Conservation (phyloP, 2,888 invertebrate genomes). For the Lumbricus terrestris region DNA sequence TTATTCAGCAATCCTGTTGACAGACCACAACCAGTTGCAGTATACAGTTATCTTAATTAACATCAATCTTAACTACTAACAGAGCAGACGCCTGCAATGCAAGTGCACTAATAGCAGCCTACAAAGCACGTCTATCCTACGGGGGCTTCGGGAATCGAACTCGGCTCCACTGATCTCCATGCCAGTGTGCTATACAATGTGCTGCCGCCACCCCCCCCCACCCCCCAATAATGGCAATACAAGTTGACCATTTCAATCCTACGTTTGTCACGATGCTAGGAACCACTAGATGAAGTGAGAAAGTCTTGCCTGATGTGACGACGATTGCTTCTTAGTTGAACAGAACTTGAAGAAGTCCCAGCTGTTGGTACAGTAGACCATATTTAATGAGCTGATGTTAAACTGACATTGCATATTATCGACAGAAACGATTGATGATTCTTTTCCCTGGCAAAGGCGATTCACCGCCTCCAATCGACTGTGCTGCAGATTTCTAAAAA, state of each 20-base stretch:
- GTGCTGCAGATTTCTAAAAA: slow-evolving; percentile 5
- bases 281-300: background rate
- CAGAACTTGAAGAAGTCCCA: background rate
- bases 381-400: slow-evolving; percentile 6
- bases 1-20: too few relatives aligned
- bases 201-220: too few relatives aligned
- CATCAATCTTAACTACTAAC: too few relatives aligned
- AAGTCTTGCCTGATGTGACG: background rate
- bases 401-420: slow-evolving; percentile 16
- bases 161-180: too few relatives aligned
- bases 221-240: too few relatives aligned
- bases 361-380: slow-evolving; percentile 7
- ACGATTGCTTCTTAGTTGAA: background rate
- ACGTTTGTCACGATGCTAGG: background rate
- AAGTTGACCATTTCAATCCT: background rate
- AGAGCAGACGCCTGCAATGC: too few relatives aligned
- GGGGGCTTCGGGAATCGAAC: too few relatives aligned
- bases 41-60: too few relatives aligned
- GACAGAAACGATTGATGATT: background rate
- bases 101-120: too few relatives aligned
- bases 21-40: too few relatives aligned
- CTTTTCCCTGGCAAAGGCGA: background rate
- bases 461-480: background rate
- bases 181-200: too few relatives aligned
- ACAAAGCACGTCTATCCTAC: too few relatives aligned